Evolutionary conservation across 1,140 invertebrate species (phyloP).

Genomic region (Eumeta japonica): DNA sequence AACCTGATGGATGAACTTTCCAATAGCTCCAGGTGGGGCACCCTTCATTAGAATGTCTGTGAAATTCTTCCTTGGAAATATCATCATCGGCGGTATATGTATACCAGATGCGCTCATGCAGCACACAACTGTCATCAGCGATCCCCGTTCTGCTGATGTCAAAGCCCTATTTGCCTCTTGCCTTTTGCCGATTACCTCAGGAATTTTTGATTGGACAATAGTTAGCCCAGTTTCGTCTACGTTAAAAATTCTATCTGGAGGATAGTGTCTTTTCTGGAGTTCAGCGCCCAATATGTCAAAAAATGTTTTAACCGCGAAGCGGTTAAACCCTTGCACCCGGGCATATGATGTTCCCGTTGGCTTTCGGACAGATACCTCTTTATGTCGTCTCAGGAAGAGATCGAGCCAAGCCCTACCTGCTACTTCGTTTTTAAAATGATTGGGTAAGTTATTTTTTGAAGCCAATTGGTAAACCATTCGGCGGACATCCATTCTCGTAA

Average conservation of each 20-base stretch:
- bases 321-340: neutral
- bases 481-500: too few relatives aligned
- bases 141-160: neutral
- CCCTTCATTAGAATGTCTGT: too few relatives aligned
- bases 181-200: neutral
- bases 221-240: too few relatives aligned
- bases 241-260: too few relatives aligned
- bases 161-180: neutral
- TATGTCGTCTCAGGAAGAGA: too few relatives aligned
- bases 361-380: neutral
- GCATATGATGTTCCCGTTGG: neutral
- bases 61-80: neutral
- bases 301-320: neutral
- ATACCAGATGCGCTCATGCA: neutral
- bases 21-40: too few relatives aligned
- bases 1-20: conserved; percentile 23
- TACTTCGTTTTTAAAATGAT: too few relatives aligned
- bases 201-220: neutral
- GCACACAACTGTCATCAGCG: neutral
- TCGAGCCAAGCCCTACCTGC: too few relatives aligned
- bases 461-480: too few relatives aligned
- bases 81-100: neutral
- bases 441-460: too few relatives aligned
- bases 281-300: neutral
- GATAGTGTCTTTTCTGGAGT: neutral